Percentiles rank a stretch among this genome's conserved stretches.
Conservation (phyloP, 2,888 invertebrate genomes). For the Pristionchus fissidentatus region DNA sequence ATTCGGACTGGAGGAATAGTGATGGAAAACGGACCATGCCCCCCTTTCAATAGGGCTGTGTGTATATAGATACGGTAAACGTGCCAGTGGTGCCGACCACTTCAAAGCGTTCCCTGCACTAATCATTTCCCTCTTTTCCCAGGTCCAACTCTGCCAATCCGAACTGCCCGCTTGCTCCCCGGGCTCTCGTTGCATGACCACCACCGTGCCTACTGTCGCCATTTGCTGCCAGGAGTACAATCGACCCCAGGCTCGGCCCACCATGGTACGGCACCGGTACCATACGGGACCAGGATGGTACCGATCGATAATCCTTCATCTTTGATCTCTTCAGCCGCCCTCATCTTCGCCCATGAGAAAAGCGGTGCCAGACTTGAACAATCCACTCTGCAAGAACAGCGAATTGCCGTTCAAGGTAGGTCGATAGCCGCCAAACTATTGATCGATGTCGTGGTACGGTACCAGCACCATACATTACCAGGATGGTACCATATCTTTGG, state of each 20-base stretch:
- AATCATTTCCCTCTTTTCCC: neutral
- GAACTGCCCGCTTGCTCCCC: conserved; percentile 61
- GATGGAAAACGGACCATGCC: neutral
- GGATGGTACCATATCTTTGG: neutral
- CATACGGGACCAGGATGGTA: neutral
- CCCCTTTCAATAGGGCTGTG: neutral
- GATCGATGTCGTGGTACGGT: neutral
- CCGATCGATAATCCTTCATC: neutral
- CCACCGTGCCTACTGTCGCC: conserved; percentile 60
- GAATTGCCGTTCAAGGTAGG: conserved; percentile 45
- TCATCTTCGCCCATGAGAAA: conserved; percentile 21
- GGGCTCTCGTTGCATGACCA: conserved; percentile 64
- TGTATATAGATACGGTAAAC: neutral
- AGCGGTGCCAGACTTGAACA: conserved; percentile 32
- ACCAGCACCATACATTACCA: neutral
- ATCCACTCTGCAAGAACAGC: conserved; percentile 48
- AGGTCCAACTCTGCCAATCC: conserved; percentile 65
- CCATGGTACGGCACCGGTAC: neutral
- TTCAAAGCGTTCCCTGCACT: neutral
- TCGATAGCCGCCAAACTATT: neutral
- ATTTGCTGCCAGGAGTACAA: conserved; percentile 66
- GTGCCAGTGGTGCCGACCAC: neutral
- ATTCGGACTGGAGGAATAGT: neutral
- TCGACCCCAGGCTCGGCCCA: neutral
- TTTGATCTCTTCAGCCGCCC: conserved; percentile 16